Base-by-base conservation (phyloP, 2,888 invertebrate species). In the Drosophila ezoana region DNA sequence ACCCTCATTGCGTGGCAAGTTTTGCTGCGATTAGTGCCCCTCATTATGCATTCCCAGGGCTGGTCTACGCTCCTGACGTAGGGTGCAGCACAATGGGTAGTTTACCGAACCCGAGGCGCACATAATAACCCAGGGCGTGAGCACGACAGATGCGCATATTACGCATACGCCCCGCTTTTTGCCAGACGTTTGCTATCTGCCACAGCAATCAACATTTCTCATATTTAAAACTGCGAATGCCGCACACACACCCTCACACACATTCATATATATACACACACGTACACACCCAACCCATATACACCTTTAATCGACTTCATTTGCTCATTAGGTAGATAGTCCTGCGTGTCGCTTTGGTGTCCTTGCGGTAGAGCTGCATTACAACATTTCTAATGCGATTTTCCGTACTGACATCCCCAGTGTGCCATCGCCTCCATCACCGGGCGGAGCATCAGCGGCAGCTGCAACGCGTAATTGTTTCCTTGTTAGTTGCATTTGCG, bases 231-330 rank as follows among this genome's bases (percentile, higher is more conserved):
- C 60, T 71, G 71, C 65, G 62, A 67, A 64, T 63, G 76, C 54
- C 48, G 57, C 53, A 56, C 44, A 49, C 32, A 54, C 32, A 58
- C 23, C 41, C 37, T 41, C 9, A 32, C n/a, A 49, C n/a, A 41
- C 41, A 49, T 20, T 48, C 9, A 52, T 4, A 40, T 2, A n/a
- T 1, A n/a, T 13, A 16, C 10, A 49, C n/a, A 23, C 33, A 16
- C 49, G 20, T 41, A 35, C 47, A 73, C 41, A 73, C 18, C n/a
- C 18, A 54, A 51, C 62, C 58, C 59, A 64, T 57, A 68, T 70
- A 69, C 82, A 82, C 64, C 80, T 83, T 89, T 82, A 89, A 86
- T 86, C 90, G 89, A 86, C 85, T 89, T 89, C 87, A 89, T 86
- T 86, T 83, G 84, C 85, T 89, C 90, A 89, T 85, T 89, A 88